Evolutionary conservation across 2,797 vertebrate genomes (phyloP).

Genomic region (Helarctos malayanus): DNA sequence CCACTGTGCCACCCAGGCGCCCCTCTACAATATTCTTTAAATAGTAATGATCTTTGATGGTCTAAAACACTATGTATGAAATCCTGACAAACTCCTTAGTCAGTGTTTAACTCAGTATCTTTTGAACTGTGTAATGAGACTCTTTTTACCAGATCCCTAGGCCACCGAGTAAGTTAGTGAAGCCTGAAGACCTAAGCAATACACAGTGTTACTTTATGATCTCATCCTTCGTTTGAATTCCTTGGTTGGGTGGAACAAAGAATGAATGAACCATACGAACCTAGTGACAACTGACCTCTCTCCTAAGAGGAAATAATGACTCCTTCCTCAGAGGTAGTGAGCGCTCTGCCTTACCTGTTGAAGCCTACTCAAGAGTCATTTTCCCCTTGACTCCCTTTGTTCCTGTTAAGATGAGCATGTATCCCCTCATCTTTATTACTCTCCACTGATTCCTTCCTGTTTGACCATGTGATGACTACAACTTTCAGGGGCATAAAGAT

Average conservation of each 20-base stretch:
- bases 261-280: neutral
- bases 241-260: neutral
- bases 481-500: neutral
- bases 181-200: neutral
- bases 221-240: neutral
- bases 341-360: rapidly evolving
- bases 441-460: neutral
- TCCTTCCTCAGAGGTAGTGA: neutral
- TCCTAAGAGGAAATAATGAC: neutral
- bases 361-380: neutral
- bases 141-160: neutral
- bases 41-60: neutral
- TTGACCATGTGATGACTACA: neutral
- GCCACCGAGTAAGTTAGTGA: neutral
- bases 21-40: neutral
- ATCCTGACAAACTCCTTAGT: neutral
- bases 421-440: neutral
- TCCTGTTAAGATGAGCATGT: neutral
- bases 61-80: neutral
- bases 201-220: neutral
- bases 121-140: neutral
- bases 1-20: no score
- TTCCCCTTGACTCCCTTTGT: rapidly evolving
- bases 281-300: neutral
- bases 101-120: neutral